Conservation (phyloP, 2,797 vertebrate genomes). For the Siniperca obscura region DNA sequence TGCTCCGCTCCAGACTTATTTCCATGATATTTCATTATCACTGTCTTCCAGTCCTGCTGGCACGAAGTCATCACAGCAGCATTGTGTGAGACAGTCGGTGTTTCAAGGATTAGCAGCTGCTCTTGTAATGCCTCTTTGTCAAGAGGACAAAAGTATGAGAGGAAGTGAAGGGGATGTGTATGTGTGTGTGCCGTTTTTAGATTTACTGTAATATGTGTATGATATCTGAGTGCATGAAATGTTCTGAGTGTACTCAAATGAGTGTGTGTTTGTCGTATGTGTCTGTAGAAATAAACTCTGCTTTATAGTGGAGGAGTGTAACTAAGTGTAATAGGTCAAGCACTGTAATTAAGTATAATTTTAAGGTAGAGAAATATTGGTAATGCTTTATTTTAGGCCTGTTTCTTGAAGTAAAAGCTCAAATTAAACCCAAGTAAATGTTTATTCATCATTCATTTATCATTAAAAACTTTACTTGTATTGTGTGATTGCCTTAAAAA, state of each 20-base stretch:
- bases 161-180: background rate
- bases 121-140: constrained; percentile 51
- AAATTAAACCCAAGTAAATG: background rate
- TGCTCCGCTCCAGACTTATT: constrained; percentile 51
- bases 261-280: background rate
- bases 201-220: background rate
- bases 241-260: background rate
- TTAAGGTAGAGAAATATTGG: background rate
- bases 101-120: constrained; percentile 47
- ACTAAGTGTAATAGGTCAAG: background rate
- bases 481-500: background rate
- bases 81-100: constrained; percentile 7
- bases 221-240: background rate
- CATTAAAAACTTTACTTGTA: background rate
- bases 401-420: background rate
- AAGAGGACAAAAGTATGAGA: constrained; percentile 35
- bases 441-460: background rate
- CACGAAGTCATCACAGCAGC: constrained; percentile 21
- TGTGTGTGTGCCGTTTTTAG: background rate
- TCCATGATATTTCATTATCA: constrained; percentile 69
- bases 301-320: background rate
- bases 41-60: constrained; percentile 43
- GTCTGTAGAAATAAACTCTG: background rate
- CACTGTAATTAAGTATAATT: constrained; percentile 9
- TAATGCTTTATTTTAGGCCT: background rate